Evolutionary conservation across 2,113 vertebrate species (phyloP), one percentile per base, ranked within the genome.

Genomic region (Harpagus bidentatus): DNA sequence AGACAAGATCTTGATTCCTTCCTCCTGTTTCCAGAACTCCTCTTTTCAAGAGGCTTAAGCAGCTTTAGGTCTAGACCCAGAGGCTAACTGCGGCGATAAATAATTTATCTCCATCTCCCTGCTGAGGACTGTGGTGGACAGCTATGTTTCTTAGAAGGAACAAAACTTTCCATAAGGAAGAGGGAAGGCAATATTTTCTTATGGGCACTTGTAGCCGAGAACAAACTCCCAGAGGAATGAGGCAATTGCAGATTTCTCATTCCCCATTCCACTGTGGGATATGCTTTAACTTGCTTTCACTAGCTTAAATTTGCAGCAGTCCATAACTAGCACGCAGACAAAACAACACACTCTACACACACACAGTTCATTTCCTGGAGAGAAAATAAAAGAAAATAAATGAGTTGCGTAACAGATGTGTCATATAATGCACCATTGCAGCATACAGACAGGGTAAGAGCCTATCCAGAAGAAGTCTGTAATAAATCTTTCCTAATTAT

Each of bases 341-440:
- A 97, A 97, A 97, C 96, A 96, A 88, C 56, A 43, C 65, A 67
- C 47, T 86, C 80, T 86, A 82, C 82, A 76, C 38, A 92, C 78
- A 76, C 96, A 86, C 16, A 89, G 90, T 88, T 92, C 86, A 92
- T 74, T 90, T 95, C 90, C 92, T 21, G 6, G n/a, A 94, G 72
- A 84, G 86, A 95, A 86, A 94, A 94, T 92, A 55, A 88, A 66
- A 88, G 90, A 88, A 94, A 96, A 95, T 80, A 95, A 86, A 95
- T 34, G 67, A 88, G 52, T 76, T 89, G 69, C 2, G 1, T 86
- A 96, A 86, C 94, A 97, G 90, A 95, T 93, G 94, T 89, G 86
- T 92, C 83, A 36, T 84, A 96, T 93, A 96, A 96, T 19, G 40
- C 43, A 84, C 61, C n/a, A 42, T 1, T 69, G 77, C 67, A 86